Evolutionary conservation across 2,113 vertebrate genomes (phyloP).

Genomic region (Argyrosomus japonicus): DNA sequence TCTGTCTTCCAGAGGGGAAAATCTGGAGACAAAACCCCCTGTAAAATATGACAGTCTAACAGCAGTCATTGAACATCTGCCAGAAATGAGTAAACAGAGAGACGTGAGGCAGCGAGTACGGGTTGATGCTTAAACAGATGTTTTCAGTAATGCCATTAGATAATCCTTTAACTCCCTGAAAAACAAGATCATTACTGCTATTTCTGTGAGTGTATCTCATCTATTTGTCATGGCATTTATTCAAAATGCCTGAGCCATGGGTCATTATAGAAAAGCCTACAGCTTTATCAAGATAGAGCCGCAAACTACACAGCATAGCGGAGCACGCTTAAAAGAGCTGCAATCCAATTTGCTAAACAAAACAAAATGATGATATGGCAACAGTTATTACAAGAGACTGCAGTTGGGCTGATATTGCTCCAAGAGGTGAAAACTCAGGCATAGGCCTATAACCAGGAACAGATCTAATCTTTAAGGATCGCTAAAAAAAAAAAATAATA

Average conservation of each 20-base stretch:
- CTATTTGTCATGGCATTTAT: constrained; percentile 72
- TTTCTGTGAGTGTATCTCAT: constrained; percentile 71
- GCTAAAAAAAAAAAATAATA: constrained; percentile 36
- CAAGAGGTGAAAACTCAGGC: constrained; percentile 32
- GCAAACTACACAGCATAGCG: constrained; percentile 28
- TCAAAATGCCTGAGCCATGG: constrained; percentile 58
- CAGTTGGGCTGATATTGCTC: constrained; percentile 4
- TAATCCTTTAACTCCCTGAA: constrained; percentile 80
- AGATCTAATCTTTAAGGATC: constrained; percentile 37
- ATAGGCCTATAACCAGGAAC: constrained; percentile 31
- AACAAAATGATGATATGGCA: constrained; percentile 33
- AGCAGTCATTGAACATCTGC: constrained; percentile 58
- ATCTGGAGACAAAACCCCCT: background rate
- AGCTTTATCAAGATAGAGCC: constrained; percentile 60
- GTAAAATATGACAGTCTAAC: constrained; percentile 54
- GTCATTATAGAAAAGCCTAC: constrained; percentile 69
- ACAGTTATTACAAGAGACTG: constrained; percentile 19
- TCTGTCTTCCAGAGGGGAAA: constrained; percentile 25
- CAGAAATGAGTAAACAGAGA: constrained; percentile 47
- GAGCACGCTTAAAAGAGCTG: constrained; percentile 25
- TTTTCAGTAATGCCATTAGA: constrained; percentile 79
- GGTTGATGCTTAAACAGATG: constrained; percentile 78
- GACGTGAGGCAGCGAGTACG: constrained; percentile 9
- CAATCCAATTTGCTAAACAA: constrained; percentile 48
- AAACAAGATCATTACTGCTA: constrained; percentile 80